phyloP scores from a whole-genome alignment of 92 coral and sea anemone genomes.

The Epizoanthus stellaris region DNA sequence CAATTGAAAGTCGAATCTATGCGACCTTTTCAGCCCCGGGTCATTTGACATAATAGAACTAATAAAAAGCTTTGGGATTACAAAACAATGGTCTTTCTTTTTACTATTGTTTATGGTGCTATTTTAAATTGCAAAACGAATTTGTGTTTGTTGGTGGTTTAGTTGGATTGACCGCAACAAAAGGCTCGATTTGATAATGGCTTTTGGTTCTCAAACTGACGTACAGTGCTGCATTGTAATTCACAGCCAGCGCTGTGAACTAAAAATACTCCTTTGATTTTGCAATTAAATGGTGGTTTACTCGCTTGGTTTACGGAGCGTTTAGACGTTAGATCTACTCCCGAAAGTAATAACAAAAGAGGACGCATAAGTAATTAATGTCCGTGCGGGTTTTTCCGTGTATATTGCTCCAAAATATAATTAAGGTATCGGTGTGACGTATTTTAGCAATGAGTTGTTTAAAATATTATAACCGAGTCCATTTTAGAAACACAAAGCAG shows the following conservation, averaged over 20 bases:
- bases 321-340: background rate
- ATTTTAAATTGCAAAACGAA: constrained; percentile 45
- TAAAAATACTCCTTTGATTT: background rate
- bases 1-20: constrained; percentile 26
- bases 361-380: background rate
- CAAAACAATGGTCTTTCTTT: constrained; percentile 19
- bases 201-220: background rate
- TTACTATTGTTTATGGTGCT: constrained; percentile 2
- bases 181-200: constrained; percentile 22
- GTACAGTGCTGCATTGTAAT: background rate
- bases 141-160: constrained; percentile 38
- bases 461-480: no score
- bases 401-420: background rate
- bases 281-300: background rate
- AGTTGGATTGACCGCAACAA: constrained; percentile 37
- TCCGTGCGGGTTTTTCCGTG: background rate
- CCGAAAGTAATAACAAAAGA: background rate
- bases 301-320: background rate
- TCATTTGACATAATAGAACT: constrained; percentile 13
- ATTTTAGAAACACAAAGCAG: no score
- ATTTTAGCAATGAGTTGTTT: no score
- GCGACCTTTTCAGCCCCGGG: constrained; percentile 36
- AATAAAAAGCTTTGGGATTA: constrained; percentile 37
- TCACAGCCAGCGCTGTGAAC: background rate
- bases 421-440: background rate